Evolutionary conservation across 2,888 invertebrate genomes (phyloP).

Genomic region (Oeneis ivallda): DNA sequence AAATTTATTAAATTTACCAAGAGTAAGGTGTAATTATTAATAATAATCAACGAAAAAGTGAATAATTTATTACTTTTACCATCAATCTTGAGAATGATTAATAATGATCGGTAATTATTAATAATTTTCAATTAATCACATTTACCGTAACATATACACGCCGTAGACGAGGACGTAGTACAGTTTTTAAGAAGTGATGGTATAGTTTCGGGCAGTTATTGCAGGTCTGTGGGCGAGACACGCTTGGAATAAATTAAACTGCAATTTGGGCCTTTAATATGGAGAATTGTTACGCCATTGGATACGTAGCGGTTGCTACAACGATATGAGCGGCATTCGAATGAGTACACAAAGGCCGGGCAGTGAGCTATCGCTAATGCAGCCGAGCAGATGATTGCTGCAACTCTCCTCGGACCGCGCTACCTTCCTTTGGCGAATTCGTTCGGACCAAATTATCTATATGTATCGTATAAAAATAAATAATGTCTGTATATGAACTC

Average conservation of each 20-base stretch:
- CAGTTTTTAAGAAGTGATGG: constrained; percentile 63
- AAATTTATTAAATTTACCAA: too few species aligned
- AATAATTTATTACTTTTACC: too few species aligned
- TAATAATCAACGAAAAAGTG: too few species aligned
- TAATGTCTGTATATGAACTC: too few species aligned
- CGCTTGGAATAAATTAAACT: constrained; percentile 80
- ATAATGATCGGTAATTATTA: too few species aligned
- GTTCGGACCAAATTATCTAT: not conserved
- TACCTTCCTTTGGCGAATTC: constrained; percentile 24
- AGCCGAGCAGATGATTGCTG: constrained; percentile 56
- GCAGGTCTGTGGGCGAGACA: constrained; percentile 79
- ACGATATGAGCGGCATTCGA: constrained; percentile 75
- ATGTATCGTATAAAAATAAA: not conserved
- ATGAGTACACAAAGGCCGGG: constrained; percentile 62
- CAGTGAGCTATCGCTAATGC: constrained; percentile 61
- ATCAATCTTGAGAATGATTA: too few species aligned
- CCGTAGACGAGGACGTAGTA: too few species aligned
- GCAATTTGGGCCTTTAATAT: constrained; percentile 80
- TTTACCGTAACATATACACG: too few species aligned
- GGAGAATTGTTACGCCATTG: constrained; percentile 77
- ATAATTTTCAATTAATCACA: too few species aligned
- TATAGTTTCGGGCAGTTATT: constrained; percentile 77
- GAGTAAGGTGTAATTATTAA: too few species aligned
- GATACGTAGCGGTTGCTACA: constrained; percentile 63
- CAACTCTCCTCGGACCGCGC: constrained; percentile 48